A percentile compares a stretch with the other conserved stretches of the same genome.
Evolutionary conservation across 2,797 vertebrate genomes (phyloP).

Genomic region (Astyanax mexicanus): DNA sequence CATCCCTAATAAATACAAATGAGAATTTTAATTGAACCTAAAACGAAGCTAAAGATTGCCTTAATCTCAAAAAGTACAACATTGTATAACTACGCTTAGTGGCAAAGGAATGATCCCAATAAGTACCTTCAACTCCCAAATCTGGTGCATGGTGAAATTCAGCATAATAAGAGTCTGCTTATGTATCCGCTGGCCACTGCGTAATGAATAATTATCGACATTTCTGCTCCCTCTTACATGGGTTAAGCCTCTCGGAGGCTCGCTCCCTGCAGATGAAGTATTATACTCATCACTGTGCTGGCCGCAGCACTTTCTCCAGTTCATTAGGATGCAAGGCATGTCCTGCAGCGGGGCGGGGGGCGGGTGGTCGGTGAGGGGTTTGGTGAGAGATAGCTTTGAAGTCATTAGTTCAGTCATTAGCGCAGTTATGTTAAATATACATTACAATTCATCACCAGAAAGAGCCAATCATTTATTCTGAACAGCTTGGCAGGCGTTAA

Average conservation of each 20-base stretch:
- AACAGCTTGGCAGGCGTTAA: conserved; percentile 74
- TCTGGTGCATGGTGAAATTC: conserved; percentile 17
- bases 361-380: conserved; percentile 6
- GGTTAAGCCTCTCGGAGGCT: conserved; percentile 56
- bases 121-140: background rate
- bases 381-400: conserved; percentile 79
- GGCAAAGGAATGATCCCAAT: too few species aligned
- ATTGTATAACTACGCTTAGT: too few species aligned
- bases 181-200: conserved; percentile 8
- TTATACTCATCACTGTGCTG: conserved; percentile 49
- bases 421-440: conserved; percentile 85
- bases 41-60: too few species aligned
- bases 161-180: conserved; percentile 5
- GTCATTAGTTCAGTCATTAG: conserved; percentile 85
- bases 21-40: too few species aligned
- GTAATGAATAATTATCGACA: conserved; percentile 70
- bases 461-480: conserved; percentile 80
- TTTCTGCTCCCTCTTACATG: conserved; percentile 70
- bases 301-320: conserved; percentile 60
- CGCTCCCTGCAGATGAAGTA: conserved; percentile 46
- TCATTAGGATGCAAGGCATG: conserved; percentile 77
- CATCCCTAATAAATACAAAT: too few species aligned
- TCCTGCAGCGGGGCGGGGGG: conserved; percentile 44
- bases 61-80: too few species aligned
- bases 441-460: conserved; percentile 87